phyloP scores from a whole-genome alignment of 2,888 invertebrate genomes.

The Caenorhabditis wallacei region DNA sequence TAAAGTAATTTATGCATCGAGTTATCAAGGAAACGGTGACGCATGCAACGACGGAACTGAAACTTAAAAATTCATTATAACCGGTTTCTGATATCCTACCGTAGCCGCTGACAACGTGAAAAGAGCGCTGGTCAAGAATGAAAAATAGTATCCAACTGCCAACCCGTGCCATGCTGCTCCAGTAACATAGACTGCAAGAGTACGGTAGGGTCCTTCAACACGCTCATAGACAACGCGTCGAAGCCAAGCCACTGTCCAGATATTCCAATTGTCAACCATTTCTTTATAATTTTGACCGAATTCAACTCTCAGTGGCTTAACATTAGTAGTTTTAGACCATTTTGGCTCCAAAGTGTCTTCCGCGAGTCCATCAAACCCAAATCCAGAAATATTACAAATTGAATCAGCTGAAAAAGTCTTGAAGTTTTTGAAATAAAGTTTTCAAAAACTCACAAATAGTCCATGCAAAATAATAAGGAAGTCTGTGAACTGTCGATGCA shows the following conservation, averaged over 20 bases:
- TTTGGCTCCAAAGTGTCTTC: slow-evolving; percentile 87
- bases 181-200: slow-evolving; percentile 58
- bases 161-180: slow-evolving; percentile 66
- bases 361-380: slow-evolving; percentile 91
- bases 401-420: slow-evolving; percentile 88
- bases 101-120: slow-evolving; percentile 63
- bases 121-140: slow-evolving; percentile 58
- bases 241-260: slow-evolving; percentile 95
- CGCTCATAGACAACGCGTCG: slow-evolving; percentile 92
- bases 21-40: slow-evolving; percentile 88
- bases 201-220: slow-evolving; percentile 52
- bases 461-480: slow-evolving; percentile 84
- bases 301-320: slow-evolving; percentile 93
- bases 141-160: slow-evolving; percentile 62
- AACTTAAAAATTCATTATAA: neutral
- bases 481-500: slow-evolving; percentile 72
- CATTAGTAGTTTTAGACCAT: slow-evolving; percentile 96
- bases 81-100: slow-evolving; percentile 23
- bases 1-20: slow-evolving; percentile 88
- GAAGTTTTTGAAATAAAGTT: neutral
- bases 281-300: slow-evolving; percentile 91
- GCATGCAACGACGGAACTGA: slow-evolving; percentile 89
- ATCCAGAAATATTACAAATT: slow-evolving; percentile 94
- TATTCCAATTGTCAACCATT: slow-evolving; percentile 95
- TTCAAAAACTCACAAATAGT: slow-evolving; percentile 71